A percentile compares a stretch with the other conserved stretches of the same genome.
Evolutionary conservation across 1,140 invertebrate genomes (phyloP).

Genomic region (Drosophila trapezifrons): DNA sequence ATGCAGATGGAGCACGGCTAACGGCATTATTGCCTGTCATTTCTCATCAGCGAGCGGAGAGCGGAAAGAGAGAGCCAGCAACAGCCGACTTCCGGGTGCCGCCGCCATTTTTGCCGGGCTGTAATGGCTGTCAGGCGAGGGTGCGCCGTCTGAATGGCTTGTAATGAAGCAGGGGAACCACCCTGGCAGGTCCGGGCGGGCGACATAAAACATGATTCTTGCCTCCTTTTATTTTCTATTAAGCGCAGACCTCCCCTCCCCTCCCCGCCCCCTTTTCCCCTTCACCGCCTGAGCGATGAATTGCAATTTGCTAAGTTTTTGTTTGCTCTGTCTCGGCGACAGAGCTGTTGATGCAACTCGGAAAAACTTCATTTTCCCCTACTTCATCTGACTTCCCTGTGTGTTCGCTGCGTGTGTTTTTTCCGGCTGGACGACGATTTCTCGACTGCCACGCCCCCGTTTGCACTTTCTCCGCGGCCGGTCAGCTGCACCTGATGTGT

Average conservation of each 20-base stretch:
- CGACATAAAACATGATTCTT: constrained; percentile 69
- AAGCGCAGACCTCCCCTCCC: constrained; percentile 16
- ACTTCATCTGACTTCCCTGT: constrained; percentile 64
- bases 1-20: constrained; percentile 79
- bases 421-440: constrained; percentile 51
- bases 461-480: constrained; percentile 24
- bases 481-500: constrained; percentile 12
- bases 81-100: constrained; percentile 77
- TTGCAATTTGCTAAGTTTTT: constrained; percentile 80
- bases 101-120: constrained; percentile 47
- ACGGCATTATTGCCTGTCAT: constrained; percentile 80
- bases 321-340: constrained; percentile 49
- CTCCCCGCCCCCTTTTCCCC: not conserved
- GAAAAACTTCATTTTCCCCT: constrained; percentile 79
- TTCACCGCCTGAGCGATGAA: constrained; percentile 62
- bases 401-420: constrained; percentile 25
- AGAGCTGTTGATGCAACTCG: constrained; percentile 46
- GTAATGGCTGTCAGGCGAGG: constrained; percentile 58
- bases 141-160: constrained; percentile 69
- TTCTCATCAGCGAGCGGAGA: constrained; percentile 63
- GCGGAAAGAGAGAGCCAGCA: constrained; percentile 23
- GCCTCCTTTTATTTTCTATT: constrained; percentile 79
- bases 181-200: not conserved
- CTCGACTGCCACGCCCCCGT: constrained; percentile 40
- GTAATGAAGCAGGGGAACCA: constrained; percentile 55